Percentiles rank a stretch among this genome's conserved stretches.
These are phyloP conservation scores for Acleris emargana DNA, from an alignment of 2,888 invertebrate species.

Conservation along the genomic window DNA sequence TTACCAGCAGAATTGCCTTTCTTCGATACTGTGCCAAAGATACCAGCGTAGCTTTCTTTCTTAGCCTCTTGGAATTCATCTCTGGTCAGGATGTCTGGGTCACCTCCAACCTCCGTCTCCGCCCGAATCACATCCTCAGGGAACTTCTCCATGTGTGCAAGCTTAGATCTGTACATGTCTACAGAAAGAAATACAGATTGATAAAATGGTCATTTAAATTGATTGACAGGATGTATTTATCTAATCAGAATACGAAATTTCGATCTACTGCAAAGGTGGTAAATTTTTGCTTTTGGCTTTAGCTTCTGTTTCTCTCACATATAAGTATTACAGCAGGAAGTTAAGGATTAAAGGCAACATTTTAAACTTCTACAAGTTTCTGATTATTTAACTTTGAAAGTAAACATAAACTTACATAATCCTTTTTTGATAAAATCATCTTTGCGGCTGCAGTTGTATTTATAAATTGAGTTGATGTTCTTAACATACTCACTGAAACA, in stretches of 20 bases:
- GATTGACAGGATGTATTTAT: no score
- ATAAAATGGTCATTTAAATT: neutral
- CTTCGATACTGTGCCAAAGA: slow-evolving; percentile 70
- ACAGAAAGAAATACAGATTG: slow-evolving; percentile 44
- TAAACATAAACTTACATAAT: slow-evolving; percentile 85
- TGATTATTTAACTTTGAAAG: neutral
- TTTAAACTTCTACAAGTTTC: no score
- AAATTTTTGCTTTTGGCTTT: no score
- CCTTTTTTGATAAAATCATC: slow-evolving; percentile 92
- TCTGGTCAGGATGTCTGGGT: slow-evolving; percentile 86
- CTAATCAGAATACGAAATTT: no score
- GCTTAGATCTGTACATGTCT: slow-evolving; percentile 86
- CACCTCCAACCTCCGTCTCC: slow-evolving; percentile 88
- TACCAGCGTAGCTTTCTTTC: slow-evolving; percentile 73
- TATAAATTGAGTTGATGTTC: slow-evolving; percentile 87
- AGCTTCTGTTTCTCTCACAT: no score
- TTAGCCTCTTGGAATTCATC: slow-evolving; percentile 80
- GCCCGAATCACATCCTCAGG: slow-evolving; percentile 90
- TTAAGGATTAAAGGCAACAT: no score
- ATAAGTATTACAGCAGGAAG: no score
- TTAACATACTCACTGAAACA: slow-evolving; percentile 91
- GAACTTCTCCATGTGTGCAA: slow-evolving; percentile 90
- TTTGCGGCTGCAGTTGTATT: slow-evolving; percentile 91
- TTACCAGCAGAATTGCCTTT: slow-evolving; percentile 59
- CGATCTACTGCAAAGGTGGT: no score